Base-by-base conservation (phyloP, 1,140 invertebrate species). In the Acromyrmex charruanus region DNA sequence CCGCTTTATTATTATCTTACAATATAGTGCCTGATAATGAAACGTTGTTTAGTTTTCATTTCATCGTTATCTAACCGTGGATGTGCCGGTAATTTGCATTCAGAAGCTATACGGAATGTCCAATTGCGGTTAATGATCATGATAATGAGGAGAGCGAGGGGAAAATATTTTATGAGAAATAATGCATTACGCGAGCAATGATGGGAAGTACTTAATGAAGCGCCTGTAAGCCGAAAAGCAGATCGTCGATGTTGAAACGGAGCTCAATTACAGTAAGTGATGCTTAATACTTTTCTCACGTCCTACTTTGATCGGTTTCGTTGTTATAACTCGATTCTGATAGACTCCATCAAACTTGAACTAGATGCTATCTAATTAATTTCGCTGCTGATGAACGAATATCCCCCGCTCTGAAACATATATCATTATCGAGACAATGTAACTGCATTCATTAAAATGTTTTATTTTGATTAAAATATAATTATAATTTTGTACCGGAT, bases 251-350 rank as follows among this genome's bases (percentile, higher is more conserved):
- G 0, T 66, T 49, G 53, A 18, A 53, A 53, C 18, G 61, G 14
- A 59, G 53, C 6, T 72, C 79, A 31, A 58, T 82, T 82, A 72
- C 53, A 72, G 25, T 58, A 69, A 58, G 31, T 31, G 68, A 72
- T 72, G 58, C 68, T 82, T 82, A 82, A 82, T n/a, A 72, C 53
- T 81, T 81, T 81, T 71, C 79, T 55, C 77, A 39, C n/a, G n/a
- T 69, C 7, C 35, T 25, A 4, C 16, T 72, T 82, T 59, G 69
- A 72, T 72, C 53, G 25, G 35, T 44, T 31, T 65, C 31, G 68
- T 44, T 68, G 35, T 68, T 68, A 31, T 31, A 53, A 80, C 21
- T 49, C n/a, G 31, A 58, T 44, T 14, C 4, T 68, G 51, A 25
- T 71, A 21, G 35, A 72, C 18, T 72, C 68, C 35, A 44, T 71